Percentiles rank a stretch among this genome's conserved stretches.
phyloP scores from a whole-genome alignment of 1,140 invertebrate species.

The Muscidifurax raptorellus region DNA sequence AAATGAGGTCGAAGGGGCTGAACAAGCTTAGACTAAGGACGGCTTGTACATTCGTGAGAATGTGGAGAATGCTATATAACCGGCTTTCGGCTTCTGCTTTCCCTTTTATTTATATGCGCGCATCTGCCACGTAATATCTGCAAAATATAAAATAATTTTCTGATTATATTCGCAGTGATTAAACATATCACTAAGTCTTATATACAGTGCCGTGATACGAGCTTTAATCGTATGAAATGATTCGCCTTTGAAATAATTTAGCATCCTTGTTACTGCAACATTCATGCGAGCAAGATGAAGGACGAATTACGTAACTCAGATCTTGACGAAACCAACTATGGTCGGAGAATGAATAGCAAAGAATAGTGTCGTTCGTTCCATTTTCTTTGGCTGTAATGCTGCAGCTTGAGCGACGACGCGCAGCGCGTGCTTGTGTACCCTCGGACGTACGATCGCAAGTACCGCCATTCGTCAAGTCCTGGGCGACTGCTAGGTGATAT shows the following conservation, averaged over 20 bases:
- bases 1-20: conserved; percentile 35
- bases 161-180: too few relatives aligned
- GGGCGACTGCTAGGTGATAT: conserved; percentile 1
- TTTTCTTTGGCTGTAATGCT: neutral
- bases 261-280: too few relatives aligned
- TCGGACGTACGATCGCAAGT: conserved; percentile 8
- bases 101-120: neutral
- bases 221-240: too few relatives aligned
- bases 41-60: conserved; percentile 21
- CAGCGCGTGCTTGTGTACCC: neutral
- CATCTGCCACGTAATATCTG: neutral
- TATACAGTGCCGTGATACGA: too few relatives aligned
- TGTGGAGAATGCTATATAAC: neutral
- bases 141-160: neutral
- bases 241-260: too few relatives aligned
- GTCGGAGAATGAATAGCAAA: neutral
- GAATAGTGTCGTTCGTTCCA: neutral
- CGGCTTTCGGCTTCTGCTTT: neutral
- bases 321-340: neutral
- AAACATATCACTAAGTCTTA: too few relatives aligned
- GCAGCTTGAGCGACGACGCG: neutral
- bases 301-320: too few relatives aligned
- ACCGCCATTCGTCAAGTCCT: conserved; percentile 16
- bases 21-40: neutral
- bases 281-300: too few relatives aligned